Evolutionary conservation across 1,140 invertebrate species (phyloP).

Genomic region (Homalodisca vitripennis): DNA sequence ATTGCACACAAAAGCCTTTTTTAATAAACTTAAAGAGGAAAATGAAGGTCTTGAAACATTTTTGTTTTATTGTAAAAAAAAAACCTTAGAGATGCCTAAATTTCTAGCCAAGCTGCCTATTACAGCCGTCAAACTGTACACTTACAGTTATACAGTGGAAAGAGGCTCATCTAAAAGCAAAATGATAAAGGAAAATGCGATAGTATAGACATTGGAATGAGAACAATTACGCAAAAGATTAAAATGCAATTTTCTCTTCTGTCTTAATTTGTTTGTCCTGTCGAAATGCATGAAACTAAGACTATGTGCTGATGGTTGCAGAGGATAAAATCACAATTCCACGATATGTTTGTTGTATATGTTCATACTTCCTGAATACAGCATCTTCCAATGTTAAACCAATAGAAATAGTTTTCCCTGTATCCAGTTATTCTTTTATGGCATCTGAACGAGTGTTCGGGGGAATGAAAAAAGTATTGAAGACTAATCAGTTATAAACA

Average conservation of each 20-base stretch:
- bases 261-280: neutral
- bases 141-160: conserved; percentile 32
- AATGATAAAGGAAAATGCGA: conserved; percentile 17
- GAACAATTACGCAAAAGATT: neutral
- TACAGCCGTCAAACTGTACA: conserved; percentile 32
- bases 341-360: neutral
- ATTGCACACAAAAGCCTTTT: conserved; percentile 23
- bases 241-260: conserved; percentile 29
- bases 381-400: neutral
- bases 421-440: neutral
- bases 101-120: conserved; percentile 26
- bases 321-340: neutral
- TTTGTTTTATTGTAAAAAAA: conserved; percentile 31
- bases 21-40: conserved; percentile 12
- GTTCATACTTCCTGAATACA: neutral
- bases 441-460: neutral
- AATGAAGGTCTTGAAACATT: conserved; percentile 23
- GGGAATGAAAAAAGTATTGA: conserved; percentile 2
- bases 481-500: neutral
- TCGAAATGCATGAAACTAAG: neutral
- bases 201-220: too few relatives aligned
- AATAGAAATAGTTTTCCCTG: neutral
- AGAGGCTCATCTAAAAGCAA: conserved; percentile 18
- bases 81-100: too few relatives aligned
- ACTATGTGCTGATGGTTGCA: neutral